A percentile compares a stretch with the other conserved stretches of the same genome.
Evolutionary conservation across 2,113 vertebrate species (phyloP).

Genomic region (Pygoscelis adeliae): DNA sequence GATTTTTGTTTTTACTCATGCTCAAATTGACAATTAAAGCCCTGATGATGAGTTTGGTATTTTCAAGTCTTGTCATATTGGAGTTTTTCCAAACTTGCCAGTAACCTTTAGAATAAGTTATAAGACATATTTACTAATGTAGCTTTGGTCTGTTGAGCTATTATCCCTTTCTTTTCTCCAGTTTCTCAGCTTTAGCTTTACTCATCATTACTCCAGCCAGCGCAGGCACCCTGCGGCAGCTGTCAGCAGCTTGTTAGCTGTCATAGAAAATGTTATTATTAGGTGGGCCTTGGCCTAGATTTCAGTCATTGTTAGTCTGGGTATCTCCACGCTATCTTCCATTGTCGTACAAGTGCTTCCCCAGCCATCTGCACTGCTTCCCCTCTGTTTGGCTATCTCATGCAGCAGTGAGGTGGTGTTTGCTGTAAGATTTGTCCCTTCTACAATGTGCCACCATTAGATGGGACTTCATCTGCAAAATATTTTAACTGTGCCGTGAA

Average conservation of each 20-base stretch:
- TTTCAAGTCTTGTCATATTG: background rate
- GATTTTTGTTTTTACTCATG: background rate
- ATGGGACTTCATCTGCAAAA: background rate
- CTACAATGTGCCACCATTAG: background rate
- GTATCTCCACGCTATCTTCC: background rate
- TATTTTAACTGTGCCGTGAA: background rate
- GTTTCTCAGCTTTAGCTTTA: background rate
- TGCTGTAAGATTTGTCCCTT: background rate
- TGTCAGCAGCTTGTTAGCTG: conserved; percentile 32
- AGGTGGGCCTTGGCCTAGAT: conserved; percentile 11
- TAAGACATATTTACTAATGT: background rate
- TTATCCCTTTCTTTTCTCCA: background rate
- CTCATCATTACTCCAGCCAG: background rate
- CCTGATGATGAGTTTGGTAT: background rate
- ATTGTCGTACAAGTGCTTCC: background rate
- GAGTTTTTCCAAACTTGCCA: background rate
- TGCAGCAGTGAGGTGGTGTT: background rate
- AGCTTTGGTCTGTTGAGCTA: background rate
- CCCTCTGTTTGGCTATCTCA: background rate
- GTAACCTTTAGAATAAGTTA: background rate
- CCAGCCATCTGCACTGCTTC: background rate
- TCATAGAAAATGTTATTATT: conserved; percentile 38
- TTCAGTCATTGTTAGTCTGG: background rate
- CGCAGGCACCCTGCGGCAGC: background rate
- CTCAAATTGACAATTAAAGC: background rate